phyloP scores from a whole-genome alignment of 2,888 invertebrate genomes.

The Heliothis peltigera region DNA sequence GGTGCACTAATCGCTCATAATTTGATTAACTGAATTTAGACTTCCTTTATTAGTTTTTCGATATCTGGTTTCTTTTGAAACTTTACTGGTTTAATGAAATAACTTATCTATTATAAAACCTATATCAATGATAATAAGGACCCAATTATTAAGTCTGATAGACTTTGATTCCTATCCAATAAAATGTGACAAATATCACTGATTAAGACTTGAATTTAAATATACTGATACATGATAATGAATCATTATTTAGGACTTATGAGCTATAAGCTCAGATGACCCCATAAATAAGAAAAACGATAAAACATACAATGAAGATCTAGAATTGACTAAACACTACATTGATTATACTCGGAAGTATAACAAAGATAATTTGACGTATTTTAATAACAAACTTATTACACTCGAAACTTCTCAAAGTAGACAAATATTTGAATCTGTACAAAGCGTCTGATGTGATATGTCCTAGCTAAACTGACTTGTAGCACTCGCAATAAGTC shows the following conservation, averaged over 20 bases:
- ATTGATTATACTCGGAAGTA: not conserved
- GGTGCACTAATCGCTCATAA: conserved; percentile 49
- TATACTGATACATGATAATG: conserved; percentile 9
- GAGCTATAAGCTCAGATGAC: conserved; percentile 39
- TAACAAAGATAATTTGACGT: conserved; percentile 6
- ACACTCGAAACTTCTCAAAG: conserved; percentile 28
- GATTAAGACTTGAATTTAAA: conserved; percentile 26
- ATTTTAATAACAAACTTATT: conserved; percentile 25
- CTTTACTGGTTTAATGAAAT: conserved; percentile 14
- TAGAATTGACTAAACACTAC: conserved; percentile 4
- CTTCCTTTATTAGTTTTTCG: conserved; percentile 18
- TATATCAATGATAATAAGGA: conserved; percentile 2
- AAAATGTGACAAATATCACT: conserved; percentile 27
- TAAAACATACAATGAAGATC: no score
- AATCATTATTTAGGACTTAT: conserved; percentile 13
- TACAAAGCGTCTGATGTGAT: conserved; percentile 64
- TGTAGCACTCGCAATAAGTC: conserved; percentile 60
- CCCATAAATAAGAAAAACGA: not conserved
- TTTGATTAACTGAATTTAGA: conserved; percentile 27
- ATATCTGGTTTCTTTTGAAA: conserved; percentile 38
- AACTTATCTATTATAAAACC: conserved; percentile 5
- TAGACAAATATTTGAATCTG: conserved; percentile 44
- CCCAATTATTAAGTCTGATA: conserved; percentile 9
- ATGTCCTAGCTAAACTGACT: conserved; percentile 58
- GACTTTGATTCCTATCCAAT: conserved; percentile 33